A percentile compares a stretch with the other conserved stretches of the same genome.
phyloP scores from a whole-genome alignment of 2,888 invertebrate species.

The Callyntrura guangdongensis region DNA sequence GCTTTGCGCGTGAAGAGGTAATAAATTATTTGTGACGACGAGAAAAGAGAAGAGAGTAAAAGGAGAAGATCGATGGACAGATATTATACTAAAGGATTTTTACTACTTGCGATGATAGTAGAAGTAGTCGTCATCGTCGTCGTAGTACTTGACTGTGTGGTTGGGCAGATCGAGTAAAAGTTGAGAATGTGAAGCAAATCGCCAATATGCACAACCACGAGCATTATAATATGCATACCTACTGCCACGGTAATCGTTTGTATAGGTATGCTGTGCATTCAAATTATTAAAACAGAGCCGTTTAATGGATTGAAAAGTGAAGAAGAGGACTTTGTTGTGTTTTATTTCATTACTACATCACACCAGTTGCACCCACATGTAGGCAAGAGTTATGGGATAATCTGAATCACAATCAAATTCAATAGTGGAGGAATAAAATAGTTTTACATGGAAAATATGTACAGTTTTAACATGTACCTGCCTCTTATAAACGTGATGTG shows the following conservation, averaged over 20 bases:
- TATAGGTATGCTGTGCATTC: neutral
- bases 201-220: neutral
- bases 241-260: neutral
- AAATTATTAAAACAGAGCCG: neutral
- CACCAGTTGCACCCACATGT: neutral
- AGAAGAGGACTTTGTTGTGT: conserved; percentile 57
- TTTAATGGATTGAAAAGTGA: conserved; percentile 45
- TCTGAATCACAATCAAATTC: conserved; percentile 70
- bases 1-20: conserved; percentile 81
- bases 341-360: conserved; percentile 51
- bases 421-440: conserved; percentile 37
- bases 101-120: conserved; percentile 31
- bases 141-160: neutral
- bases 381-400: conserved; percentile 64
- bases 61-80: conserved; percentile 70
- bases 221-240: neutral
- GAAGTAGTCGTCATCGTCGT: neutral
- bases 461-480: neutral
- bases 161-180: neutral
- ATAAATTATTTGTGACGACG: conserved; percentile 83
- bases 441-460: neutral
- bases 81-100: conserved; percentile 37
- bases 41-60: conserved; percentile 75
- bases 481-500: neutral
- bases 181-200: conserved; percentile 4